Percentiles rank a stretch among this genome's conserved stretches.
These are phyloP conservation scores for Moxostoma hubbsi DNA, from an alignment of 2,797 vertebrate species.

Conservation along the genomic window DNA sequence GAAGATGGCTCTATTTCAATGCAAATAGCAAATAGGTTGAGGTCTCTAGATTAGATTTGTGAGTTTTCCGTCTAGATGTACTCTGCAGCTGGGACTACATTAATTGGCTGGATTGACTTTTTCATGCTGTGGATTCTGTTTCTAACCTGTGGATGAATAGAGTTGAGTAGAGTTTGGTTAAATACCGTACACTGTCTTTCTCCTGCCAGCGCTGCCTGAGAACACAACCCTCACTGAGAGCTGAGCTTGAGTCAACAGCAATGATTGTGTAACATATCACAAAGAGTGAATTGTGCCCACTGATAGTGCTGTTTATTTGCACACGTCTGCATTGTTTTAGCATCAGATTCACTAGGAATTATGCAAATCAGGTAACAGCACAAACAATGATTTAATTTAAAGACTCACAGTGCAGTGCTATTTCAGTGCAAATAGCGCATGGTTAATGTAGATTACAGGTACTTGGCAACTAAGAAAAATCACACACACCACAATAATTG, in stretches of 20 bases:
- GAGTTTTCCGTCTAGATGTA: conserved; percentile 51
- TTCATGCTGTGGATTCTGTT: conserved; percentile 21
- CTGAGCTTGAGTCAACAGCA: neutral
- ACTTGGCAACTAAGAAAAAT: too few species aligned
- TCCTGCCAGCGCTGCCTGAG: conserved; percentile 1
- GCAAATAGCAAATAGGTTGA: conserved; percentile 71
- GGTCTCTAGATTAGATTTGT: conserved; percentile 69
- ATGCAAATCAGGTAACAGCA: too few species aligned
- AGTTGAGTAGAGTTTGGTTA: conserved; percentile 30
- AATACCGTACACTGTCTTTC: conserved; percentile 22
- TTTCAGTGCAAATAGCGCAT: too few species aligned
- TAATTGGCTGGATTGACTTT: conserved; percentile 42
- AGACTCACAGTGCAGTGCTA: too few species aligned
- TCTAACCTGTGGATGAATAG: neutral
- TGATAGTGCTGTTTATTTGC: too few species aligned
- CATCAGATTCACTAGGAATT: too few species aligned
- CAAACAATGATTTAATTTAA: too few species aligned
- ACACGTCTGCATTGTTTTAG: too few species aligned
- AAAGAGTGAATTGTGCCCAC: neutral
- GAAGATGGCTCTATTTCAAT: conserved; percentile 75
- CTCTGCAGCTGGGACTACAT: conserved; percentile 46
- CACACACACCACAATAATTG: too few species aligned
- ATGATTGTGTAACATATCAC: neutral
- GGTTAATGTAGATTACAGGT: too few species aligned
- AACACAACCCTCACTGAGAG: conserved; percentile 1